phyloP scores from a whole-genome alignment of 2,888 invertebrate genomes.

The Eupithecia pulchellata region DNA sequence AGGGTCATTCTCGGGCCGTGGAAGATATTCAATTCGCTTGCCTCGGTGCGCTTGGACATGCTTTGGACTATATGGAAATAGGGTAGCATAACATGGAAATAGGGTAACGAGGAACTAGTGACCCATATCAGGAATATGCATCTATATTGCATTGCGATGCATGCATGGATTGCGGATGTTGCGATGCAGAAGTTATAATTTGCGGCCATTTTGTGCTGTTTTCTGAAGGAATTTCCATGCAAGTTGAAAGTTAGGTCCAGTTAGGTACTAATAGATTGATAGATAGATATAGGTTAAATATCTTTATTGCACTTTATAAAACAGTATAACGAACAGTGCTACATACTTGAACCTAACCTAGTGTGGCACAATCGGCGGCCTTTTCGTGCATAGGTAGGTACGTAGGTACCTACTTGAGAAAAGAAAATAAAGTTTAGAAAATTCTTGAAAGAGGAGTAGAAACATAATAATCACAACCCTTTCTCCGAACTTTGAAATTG shows the following conservation, averaged over 20 bases:
- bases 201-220: slow-evolving; percentile 27
- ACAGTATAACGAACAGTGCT: no score
- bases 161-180: slow-evolving; percentile 38
- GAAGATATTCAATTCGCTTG: slow-evolving; percentile 57
- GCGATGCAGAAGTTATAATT: slow-evolving; percentile 21
- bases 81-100: slow-evolving; percentile 51
- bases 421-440: background rate
- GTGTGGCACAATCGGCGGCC: no score
- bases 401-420: background rate
- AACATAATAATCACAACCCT: background rate
- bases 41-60: slow-evolving; percentile 48
- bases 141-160: slow-evolving; percentile 45
- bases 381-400: no score
- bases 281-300: background rate
- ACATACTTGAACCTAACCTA: no score
- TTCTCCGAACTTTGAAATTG: background rate
- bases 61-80: slow-evolving; percentile 50
- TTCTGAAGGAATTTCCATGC: slow-evolving; percentile 12
- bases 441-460: background rate
- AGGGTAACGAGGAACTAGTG: slow-evolving; percentile 53
- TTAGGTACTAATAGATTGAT: background rate
- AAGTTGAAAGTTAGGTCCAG: background rate
- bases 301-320: no score
- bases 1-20: slow-evolving; percentile 27
- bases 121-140: slow-evolving; percentile 49